Evolutionary conservation across 2,113 vertebrate species (phyloP).

Genomic region (Pteruthius melanotis): DNA sequence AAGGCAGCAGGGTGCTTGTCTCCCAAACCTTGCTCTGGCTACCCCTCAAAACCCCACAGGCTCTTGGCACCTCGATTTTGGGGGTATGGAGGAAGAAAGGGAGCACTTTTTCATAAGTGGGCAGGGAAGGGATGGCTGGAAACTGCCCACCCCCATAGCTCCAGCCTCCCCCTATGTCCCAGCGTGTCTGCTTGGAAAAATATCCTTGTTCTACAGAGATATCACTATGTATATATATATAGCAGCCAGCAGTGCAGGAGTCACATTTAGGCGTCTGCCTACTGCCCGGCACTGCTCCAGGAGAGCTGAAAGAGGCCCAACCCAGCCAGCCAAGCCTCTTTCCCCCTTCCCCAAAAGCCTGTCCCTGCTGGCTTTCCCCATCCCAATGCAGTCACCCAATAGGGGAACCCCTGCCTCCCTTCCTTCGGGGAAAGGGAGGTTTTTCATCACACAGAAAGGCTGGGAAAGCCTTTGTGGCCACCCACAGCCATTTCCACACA

Average conservation of each 20-base stretch:
- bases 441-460: not conserved
- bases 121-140: not conserved
- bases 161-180: not conserved
- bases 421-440: not conserved
- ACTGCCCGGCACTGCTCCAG: not conserved
- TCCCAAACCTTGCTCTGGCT: not conserved
- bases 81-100: not conserved
- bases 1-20: not conserved
- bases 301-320: not conserved
- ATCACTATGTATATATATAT: not conserved
- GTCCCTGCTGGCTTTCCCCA: not conserved
- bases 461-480: not conserved
- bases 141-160: not conserved
- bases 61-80: rapidly evolving
- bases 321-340: not conserved
- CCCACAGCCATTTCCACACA: not conserved
- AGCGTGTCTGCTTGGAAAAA: not conserved
- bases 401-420: not conserved
- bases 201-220: not conserved
- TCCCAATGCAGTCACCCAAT: not conserved
- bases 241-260: not conserved
- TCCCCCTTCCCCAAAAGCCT: not conserved
- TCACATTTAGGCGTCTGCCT: not conserved
- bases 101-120: not conserved
- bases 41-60: not conserved